Conservation (phyloP, 2,888 invertebrate genomes). For the Arge pagana region DNA sequence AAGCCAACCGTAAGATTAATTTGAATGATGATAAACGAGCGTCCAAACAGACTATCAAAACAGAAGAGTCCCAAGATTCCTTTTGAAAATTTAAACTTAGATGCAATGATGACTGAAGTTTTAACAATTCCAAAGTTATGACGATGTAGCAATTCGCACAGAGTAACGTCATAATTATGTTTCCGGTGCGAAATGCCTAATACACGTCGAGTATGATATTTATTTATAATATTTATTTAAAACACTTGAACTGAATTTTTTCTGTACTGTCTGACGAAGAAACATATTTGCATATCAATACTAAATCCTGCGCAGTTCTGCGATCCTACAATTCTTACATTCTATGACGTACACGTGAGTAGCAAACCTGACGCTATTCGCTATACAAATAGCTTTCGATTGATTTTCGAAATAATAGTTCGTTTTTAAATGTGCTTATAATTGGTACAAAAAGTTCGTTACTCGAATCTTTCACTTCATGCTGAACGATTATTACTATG, state of each 20-base stretch:
- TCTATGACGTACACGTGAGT: too few species aligned
- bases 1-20: slow-evolving; percentile 52
- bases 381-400: neutral
- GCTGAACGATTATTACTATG: too few species aligned
- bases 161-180: too few species aligned
- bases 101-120: too few species aligned
- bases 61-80: slow-evolving; percentile 46
- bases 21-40: slow-evolving; percentile 43
- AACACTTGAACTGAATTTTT: too few species aligned
- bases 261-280: too few species aligned
- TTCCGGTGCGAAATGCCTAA: too few species aligned
- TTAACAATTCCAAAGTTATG: too few species aligned
- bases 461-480: neutral
- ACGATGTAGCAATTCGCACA: too few species aligned
- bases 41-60: slow-evolving; percentile 41
- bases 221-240: too few species aligned
- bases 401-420: neutral
- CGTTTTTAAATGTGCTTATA: neutral
- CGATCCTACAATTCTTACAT: neutral
- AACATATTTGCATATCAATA: slow-evolving; percentile 27
- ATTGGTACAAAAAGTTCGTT: neutral
- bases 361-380: too few species aligned
- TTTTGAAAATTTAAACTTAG: slow-evolving; percentile 14
- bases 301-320: slow-evolving; percentile 24
- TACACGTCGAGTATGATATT: too few species aligned